A percentile compares a stretch with the other conserved stretches of the same genome.
Evolutionary conservation across 2,113 vertebrate genomes (phyloP).

Genomic region (Clupea harengus): DNA sequence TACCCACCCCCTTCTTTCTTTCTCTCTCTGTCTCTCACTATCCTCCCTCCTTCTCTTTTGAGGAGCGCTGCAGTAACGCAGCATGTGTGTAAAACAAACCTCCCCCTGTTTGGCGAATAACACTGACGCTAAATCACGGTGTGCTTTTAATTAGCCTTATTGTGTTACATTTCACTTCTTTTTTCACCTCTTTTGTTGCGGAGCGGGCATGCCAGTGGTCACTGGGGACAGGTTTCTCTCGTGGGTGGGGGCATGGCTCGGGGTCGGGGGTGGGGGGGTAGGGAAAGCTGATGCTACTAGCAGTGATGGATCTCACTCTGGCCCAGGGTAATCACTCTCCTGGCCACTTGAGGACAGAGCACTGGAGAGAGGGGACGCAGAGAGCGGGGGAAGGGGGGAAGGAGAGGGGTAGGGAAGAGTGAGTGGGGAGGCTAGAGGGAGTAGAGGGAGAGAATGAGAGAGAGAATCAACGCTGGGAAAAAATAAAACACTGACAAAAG

Average conservation of each 20-base stretch:
- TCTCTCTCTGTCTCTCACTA: constrained; percentile 20
- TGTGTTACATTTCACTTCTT: constrained; percentile 32
- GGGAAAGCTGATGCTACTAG: neutral
- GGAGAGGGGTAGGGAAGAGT: constrained; percentile 19
- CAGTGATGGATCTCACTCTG: constrained; percentile 66
- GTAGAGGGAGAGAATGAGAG: constrained; percentile 34
- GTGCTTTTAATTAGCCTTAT: constrained; percentile 55
- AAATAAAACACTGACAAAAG: neutral
- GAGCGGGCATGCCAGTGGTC: neutral
- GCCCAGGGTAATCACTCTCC: constrained; percentile 65
- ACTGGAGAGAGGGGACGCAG: constrained; percentile 18
- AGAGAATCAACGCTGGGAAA: constrained; percentile 2
- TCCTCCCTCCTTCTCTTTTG: neutral
- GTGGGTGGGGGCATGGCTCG: constrained; percentile 9
- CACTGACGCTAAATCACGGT: constrained; percentile 49
- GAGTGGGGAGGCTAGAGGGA: constrained; percentile 29
- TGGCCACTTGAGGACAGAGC: constrained; percentile 55
- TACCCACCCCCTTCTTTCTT: constrained; percentile 31
- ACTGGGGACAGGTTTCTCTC: constrained; percentile 2
- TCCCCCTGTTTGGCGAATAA: neutral
- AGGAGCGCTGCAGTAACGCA: neutral
- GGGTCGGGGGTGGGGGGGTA: constrained; percentile 5
- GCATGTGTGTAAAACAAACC: neutral
- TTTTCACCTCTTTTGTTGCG: neutral
- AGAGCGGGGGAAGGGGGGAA: constrained; percentile 27